Base-by-base conservation (phyloP, 2,888 invertebrate genomes). In the Elmis aenea region DNA sequence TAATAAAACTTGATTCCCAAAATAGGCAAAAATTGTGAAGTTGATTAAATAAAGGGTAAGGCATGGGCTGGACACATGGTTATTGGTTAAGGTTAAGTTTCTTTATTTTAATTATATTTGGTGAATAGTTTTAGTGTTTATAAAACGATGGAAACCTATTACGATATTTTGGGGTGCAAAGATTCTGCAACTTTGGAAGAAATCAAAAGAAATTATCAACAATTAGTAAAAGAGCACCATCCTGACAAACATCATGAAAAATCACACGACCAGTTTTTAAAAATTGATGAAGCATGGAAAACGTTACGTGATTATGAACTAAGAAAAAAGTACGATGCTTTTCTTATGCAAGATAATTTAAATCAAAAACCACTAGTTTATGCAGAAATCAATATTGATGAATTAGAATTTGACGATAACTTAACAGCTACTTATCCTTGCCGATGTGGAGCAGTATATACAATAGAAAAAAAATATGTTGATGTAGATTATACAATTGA, bases 201-300 rank as follows among this genome's bases (percentile, higher is more conserved):
- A 54, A 48, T 83, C 11, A 83, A 79, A 57, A 72, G 66, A 52
- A 76, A 67, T 51, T 83, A 81, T 58, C 78, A 76, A 54, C 69
- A 71, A 23, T 66, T 81, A 15, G 68, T 71, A 3, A 64, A 77
- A 29, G 59, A 66, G 44, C 64, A 70, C 51, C 83, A 83, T 59
- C 83, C 83, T 5, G 83, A 83, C 55, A 83, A 81, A 61, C 61
- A 48, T 3, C 2, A 46, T 55, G n/a, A 48, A 33, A 55, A 69
- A 23, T 56, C 45, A 3, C 14, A 42, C 2, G 56, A 64, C 23
- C 49, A 64, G 44, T 79, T 79, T 61, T 61, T 71, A 37, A 58
- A 61, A 28, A 73, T 86, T 43, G 78, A 80, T 55, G 73, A 77
- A 56, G 86, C 86, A n/a, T 86, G 85, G 83, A 74, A 78, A 49